These are phyloP conservation scores for Lacerta bilineata DNA, from an alignment of 2,797 vertebrate species.

Conservation along the genomic window DNA sequence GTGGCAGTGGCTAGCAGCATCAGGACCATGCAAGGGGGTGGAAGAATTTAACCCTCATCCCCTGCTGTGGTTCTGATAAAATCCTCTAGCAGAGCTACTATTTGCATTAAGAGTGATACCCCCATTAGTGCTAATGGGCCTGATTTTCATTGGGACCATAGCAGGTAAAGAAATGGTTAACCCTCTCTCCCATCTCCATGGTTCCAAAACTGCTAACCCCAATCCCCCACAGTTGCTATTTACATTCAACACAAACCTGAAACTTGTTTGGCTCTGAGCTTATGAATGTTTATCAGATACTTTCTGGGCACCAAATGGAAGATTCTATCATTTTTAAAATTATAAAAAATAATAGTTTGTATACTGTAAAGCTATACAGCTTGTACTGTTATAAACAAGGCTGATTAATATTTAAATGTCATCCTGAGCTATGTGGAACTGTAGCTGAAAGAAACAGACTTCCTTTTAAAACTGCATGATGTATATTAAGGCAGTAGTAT, in stretches of 20 bases:
- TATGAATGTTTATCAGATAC: slow-evolving; percentile 4
- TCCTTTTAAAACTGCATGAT: slow-evolving; percentile 25
- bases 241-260: neutral
- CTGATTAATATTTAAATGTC: slow-evolving; percentile 51
- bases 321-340: slow-evolving; percentile 1
- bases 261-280: neutral
- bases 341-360: neutral
- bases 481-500: slow-evolving; percentile 68
- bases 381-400: slow-evolving; percentile 56
- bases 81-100: no score
- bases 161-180: neutral
- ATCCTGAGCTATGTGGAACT: slow-evolving; percentile 64
- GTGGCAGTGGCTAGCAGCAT: neutral
- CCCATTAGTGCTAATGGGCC: neutral
- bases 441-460: slow-evolving; percentile 64
- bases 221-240: neutral
- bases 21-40: neutral
- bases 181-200: neutral
- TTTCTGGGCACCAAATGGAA: slow-evolving; percentile 1
- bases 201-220: neutral
- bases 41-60: no score
- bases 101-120: no score
- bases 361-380: slow-evolving; percentile 28
- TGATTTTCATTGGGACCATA: neutral
- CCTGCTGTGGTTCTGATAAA: no score